Percentiles rank a stretch among this genome's conserved stretches.
Conservation (phyloP, 2,113 vertebrate species). For the Notiomystis cincta region DNA sequence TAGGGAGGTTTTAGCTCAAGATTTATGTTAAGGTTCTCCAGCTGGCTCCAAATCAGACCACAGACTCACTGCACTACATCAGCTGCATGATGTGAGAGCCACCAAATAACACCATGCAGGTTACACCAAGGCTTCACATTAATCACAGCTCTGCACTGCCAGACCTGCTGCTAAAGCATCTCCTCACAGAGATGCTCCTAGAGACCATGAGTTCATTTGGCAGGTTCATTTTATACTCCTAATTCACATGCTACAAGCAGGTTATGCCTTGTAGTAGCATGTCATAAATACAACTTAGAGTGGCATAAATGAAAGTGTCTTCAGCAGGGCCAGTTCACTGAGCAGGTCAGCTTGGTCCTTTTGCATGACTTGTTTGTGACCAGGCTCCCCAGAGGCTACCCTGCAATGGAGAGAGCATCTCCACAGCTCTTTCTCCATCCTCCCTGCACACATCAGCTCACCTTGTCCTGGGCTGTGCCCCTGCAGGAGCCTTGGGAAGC, state of each 20-base stretch:
- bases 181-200: background rate
- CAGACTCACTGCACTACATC: background rate
- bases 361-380: background rate
- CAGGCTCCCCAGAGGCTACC: background rate
- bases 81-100: background rate
- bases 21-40: background rate
- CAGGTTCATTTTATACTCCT: background rate
- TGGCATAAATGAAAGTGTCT: background rate
- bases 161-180: background rate
- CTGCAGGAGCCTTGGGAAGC: background rate
- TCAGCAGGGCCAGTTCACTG: background rate
- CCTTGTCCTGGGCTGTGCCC: too few relatives aligned
- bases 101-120: background rate
- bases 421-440: fast-evolving
- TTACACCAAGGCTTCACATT: background rate
- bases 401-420: too few relatives aligned
- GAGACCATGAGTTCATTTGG: background rate
- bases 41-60: background rate
- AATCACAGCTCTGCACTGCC: background rate
- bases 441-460: background rate
- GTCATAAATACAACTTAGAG: background rate
- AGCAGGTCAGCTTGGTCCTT: background rate
- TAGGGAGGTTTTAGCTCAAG: background rate
- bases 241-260: background rate
- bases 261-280: background rate